A percentile compares a stretch with the other conserved stretches of the same genome.
Conservation (phyloP, 2,888 invertebrate genomes). For the Athalia rosae region DNA sequence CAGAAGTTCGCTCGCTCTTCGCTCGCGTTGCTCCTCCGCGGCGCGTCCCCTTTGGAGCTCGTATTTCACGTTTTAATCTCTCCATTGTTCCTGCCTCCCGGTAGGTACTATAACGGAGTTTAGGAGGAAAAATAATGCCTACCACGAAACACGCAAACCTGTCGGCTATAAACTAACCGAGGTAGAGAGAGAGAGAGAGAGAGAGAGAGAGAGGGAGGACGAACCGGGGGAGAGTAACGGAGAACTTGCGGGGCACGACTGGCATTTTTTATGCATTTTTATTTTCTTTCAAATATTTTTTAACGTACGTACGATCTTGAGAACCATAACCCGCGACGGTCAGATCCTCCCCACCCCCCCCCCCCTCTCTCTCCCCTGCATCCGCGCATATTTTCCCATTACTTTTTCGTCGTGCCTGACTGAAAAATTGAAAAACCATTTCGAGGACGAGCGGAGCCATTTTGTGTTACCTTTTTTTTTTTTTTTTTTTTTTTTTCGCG, state of each 20-base stretch:
- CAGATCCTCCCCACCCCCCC: no score
- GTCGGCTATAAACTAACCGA: constrained; percentile 71
- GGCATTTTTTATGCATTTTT: constrained; percentile 63
- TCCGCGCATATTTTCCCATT: no score
- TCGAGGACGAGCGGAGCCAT: no score
- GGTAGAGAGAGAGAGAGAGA: constrained; percentile 45
- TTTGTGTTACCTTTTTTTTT: no score
- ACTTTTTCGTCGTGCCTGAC: no score
- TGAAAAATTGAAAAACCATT: no score
- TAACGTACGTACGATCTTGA: no score
- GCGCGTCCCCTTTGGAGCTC: constrained; percentile 55
- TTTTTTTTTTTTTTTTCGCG: no score
- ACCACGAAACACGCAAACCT: constrained; percentile 72
- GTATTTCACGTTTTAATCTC: constrained; percentile 73
- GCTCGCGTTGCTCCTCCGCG: not conserved
- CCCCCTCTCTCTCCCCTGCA: no score
- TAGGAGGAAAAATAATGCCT: constrained; percentile 72
- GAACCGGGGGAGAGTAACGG: not conserved
- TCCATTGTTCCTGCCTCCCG: constrained; percentile 69
- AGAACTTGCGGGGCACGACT: constrained; percentile 63
- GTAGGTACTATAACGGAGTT: constrained; percentile 69
- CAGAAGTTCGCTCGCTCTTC: not conserved
- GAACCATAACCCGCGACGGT: no score
- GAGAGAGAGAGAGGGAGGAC: no score
- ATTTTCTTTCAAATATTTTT: no score